These are phyloP conservation scores for Seriola rivoliana DNA, from an alignment of 2,113 vertebrate genomes.

Conservation along the genomic window DNA sequence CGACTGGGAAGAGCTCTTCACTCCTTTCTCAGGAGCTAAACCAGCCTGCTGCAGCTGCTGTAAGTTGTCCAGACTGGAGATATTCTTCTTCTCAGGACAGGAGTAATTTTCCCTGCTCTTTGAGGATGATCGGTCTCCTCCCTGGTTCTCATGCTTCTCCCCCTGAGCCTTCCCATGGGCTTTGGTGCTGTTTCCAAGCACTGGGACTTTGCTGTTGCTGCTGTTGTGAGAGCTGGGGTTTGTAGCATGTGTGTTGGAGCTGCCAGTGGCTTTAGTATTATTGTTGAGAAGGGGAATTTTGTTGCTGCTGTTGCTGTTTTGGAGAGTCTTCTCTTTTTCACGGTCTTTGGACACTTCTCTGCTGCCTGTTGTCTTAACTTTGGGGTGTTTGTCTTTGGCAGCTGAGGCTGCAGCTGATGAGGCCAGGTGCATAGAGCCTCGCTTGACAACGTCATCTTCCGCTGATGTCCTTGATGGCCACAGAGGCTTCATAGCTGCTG, in stretches of 20 bases:
- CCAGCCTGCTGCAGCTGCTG: slow-evolving; percentile 69
- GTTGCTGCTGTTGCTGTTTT: slow-evolving; percentile 76
- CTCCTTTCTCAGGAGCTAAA: slow-evolving; percentile 73
- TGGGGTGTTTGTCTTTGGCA: slow-evolving; percentile 85
- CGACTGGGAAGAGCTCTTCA: slow-evolving; percentile 70
- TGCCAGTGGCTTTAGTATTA: slow-evolving; percentile 73
- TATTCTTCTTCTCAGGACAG: slow-evolving; percentile 78
- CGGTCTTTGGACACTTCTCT: slow-evolving; percentile 82
- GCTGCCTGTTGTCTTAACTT: slow-evolving; percentile 77
- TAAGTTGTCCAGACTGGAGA: slow-evolving; percentile 76
- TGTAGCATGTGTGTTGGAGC: slow-evolving; percentile 54
- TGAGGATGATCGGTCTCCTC: slow-evolving; percentile 83
- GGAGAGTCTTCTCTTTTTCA: slow-evolving; percentile 78
- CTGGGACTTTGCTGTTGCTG: slow-evolving; percentile 74
- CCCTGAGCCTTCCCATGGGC: slow-evolving; percentile 73
- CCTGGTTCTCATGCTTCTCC: slow-evolving; percentile 80
- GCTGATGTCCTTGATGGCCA: slow-evolving; percentile 74
- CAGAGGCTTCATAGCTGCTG: slow-evolving; percentile 73
- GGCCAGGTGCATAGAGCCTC: slow-evolving; percentile 69
- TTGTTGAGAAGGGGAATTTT: slow-evolving; percentile 77
- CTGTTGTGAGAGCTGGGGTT: slow-evolving; percentile 74
- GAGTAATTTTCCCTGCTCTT: slow-evolving; percentile 81
- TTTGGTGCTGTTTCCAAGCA: slow-evolving; percentile 76
- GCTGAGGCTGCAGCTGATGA: slow-evolving; percentile 66
- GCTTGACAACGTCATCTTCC: slow-evolving; percentile 80